These are phyloP conservation scores for Matsumurasca onukii DNA, from an alignment of 1,140 invertebrate genomes.

Conservation along the genomic window DNA sequence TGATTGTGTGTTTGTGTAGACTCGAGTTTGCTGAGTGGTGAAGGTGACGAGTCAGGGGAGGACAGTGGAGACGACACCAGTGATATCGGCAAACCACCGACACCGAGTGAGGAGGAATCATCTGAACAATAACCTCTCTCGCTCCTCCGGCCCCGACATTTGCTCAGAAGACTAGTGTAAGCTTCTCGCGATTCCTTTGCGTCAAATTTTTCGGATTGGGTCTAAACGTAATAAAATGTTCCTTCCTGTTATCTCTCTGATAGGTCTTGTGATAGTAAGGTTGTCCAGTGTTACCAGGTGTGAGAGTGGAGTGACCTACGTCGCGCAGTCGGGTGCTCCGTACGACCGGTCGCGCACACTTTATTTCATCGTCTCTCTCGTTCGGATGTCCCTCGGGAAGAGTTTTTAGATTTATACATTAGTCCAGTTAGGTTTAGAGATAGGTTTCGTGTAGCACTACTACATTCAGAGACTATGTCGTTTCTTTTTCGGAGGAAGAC, in stretches of 20 bases:
- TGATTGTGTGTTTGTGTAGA: conserved; percentile 2
- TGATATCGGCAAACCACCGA: conserved; percentile 13
- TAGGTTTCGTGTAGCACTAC: neutral
- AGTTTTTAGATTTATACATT: conserved; percentile 11
- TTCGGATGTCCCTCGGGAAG: neutral
- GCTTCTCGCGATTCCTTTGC: conserved; percentile 11
- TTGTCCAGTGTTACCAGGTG: conserved; percentile 22
- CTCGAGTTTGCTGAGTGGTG: conserved; percentile 16
- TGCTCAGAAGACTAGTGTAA: conserved; percentile 21
- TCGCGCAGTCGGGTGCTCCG: neutral
- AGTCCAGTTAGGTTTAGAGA: conserved; percentile 10
- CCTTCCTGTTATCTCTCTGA: conserved; percentile 19
- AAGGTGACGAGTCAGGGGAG: conserved; percentile 23
- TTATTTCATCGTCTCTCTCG: neutral
- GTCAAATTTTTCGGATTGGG: neutral
- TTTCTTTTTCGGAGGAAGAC: conserved; percentile 4
- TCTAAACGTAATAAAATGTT: neutral
- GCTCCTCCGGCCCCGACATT: neutral
- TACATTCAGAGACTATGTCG: neutral
- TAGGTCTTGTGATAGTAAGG: conserved; percentile 16
- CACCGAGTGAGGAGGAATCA: neutral
- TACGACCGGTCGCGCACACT: neutral
- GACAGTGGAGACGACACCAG: conserved; percentile 15
- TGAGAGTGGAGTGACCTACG: neutral
- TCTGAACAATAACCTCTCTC: conserved; percentile 19